Base-by-base conservation (phyloP, 2,113 vertebrate species). In the Tachycineta bicolor region DNA sequence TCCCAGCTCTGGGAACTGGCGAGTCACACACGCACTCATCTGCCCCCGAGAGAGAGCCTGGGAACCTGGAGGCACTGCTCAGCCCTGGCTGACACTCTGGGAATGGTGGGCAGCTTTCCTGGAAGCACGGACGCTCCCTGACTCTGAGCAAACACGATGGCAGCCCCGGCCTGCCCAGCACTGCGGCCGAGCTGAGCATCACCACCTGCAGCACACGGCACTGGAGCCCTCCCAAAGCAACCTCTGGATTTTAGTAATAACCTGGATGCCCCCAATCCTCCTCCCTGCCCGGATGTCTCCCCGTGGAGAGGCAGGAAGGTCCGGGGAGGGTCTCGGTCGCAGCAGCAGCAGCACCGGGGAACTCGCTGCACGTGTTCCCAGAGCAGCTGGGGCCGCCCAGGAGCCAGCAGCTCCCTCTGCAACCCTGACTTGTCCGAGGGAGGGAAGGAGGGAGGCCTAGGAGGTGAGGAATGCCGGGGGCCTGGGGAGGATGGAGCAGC, bases 391-490 rank as follows among this genome's bases (percentile, higher is more conserved):
- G 81, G 85, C 88, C 0, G 79, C 76, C 83, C 92, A 67, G 93
- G 85, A 97, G 90, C 85, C 68, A 2, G 17, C 13, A 5, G 87
- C 83, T 93, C 92, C 88, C 92, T 90, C 73, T 74, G 88, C 93
- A 95, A 91, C 20, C 84, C 83, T 6, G 18, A 52, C 78, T 70
- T 75, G 86, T 91, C 93, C 56, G 7, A 91, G 86, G 94, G 92
- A 92, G 56, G 63, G 69, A 94, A 70, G 93, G 34, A 93, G 83
- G 78, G 83, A 96, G 75, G 90, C 43, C 76, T 94, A 64, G 62
- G 95, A 97, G 97, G 97, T 97, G 97, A 98, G 96, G 97, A 97
- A 97, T 96, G 95, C 96, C 83, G 94, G 96, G 97, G 93, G 96
- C 91, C 96, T 97, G 97, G 97, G 97, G 98, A 98, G 97, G 97